Base-by-base conservation (phyloP, 2,113 vertebrate genomes). In the Mustela nigripes region DNA sequence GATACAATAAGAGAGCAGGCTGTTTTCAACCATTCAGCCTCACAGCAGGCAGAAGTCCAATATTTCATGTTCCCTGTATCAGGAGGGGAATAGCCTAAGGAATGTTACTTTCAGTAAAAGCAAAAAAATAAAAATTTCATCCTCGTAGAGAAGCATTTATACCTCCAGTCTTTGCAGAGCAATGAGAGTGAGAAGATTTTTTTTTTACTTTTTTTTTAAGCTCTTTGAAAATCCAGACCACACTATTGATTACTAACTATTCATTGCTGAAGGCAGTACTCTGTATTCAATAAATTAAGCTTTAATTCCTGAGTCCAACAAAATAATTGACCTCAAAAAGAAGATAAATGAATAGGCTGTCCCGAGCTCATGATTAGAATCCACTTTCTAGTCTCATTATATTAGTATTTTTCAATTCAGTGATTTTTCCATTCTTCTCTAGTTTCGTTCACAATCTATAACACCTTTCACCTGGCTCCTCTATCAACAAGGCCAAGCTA, bases 291-390 rank as follows among this genome's bases (percentile, higher is more conserved):
- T 97, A 97, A 98, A 98, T 98, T 97, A 97, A 94, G 86, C 31
- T 97, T 94, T 97, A 96, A 97, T 98, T 97, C 79, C 76, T 60
- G 36, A 97, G 73, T 89, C 90, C 78, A 97, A 73, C 92, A 91
- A 96, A 96, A 97, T 97, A 97, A 97, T 96, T 98, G 97, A 97
- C 91, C 93, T 98, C 81, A 93, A 89, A 97, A 96, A 91, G 84
- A 97, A 97, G 95, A 97, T 80, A 95, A 98, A 98, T 97, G 83
- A 96, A 94, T 95, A 96, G 63, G 22, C 73, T 91, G n/a, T 86
- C 31, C 73, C 81, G 67, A 91, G 60, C 84, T 98, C 96, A 82
- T 91, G 95, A 97, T 97, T 82, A 97, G 87, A 97, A 98, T 96
- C 56, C n/a, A 86, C 78, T 95, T 94, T 97, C 94, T 69, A 86